These are phyloP conservation scores for Malthinus flaveolus DNA, from an alignment of 2,888 invertebrate species.

Conservation along the genomic window DNA sequence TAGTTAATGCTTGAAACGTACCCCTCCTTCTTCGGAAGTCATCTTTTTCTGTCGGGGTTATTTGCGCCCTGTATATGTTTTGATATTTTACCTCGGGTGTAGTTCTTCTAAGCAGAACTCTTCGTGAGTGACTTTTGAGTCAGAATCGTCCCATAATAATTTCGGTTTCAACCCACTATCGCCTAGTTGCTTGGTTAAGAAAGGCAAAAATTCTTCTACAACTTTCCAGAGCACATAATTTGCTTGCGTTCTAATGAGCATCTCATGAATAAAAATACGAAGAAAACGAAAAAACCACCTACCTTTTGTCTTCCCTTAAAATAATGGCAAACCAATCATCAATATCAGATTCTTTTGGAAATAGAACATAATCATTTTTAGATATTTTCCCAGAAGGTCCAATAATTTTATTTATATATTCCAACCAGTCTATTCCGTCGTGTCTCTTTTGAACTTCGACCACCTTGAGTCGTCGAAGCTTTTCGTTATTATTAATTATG, in stretches of 20 bases:
- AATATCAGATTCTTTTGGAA: neutral
- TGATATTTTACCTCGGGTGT: neutral
- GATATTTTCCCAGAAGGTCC: constrained; percentile 2
- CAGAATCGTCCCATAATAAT: neutral
- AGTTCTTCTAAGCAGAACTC: neutral
- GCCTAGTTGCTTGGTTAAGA: neutral
- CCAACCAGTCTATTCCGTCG: constrained; percentile 2
- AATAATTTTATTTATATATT: constrained; percentile 7
- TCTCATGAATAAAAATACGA: neutral
- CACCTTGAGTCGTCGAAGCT: neutral
- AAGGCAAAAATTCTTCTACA: neutral
- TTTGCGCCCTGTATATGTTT: too few relatives aligned
- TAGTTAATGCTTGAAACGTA: too few relatives aligned
- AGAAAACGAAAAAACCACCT: neutral
- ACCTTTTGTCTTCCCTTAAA: constrained; percentile 6
- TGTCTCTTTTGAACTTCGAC: neutral
- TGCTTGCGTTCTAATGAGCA: constrained; percentile 9
- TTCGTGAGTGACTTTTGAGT: neutral
- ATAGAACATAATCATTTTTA: constrained; percentile 6
- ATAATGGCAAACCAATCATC: constrained; percentile 2
- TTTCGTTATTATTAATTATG: constrained; percentile 4
- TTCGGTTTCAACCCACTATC: neutral
- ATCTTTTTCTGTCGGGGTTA: too few relatives aligned
- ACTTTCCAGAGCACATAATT: constrained; percentile 15
- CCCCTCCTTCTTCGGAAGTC: too few relatives aligned